phyloP scores from a whole-genome alignment of 2,888 invertebrate species.

The Hymenopus coronatus region DNA sequence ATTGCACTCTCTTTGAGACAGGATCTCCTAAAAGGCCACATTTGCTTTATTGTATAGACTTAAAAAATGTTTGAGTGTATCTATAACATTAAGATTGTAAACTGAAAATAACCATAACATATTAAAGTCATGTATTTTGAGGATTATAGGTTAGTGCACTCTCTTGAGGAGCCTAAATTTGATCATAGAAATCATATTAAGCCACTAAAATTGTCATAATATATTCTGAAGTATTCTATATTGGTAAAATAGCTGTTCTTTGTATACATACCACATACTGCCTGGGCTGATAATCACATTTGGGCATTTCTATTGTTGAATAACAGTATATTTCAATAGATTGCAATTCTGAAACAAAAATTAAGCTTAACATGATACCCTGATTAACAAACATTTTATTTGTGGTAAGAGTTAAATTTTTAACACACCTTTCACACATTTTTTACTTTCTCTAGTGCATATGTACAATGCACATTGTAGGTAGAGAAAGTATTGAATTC shows the following conservation, averaged over 20 bases:
- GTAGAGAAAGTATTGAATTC: no score
- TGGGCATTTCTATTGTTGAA: slow-evolving; percentile 23
- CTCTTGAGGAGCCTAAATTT: no score
- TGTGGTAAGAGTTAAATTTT: background rate
- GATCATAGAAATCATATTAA: no score
- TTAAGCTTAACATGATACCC: background rate
- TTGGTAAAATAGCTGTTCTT: background rate
- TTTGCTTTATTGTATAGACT: no score
- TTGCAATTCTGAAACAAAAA: background rate
- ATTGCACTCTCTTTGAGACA: no score
- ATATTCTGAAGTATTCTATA: background rate
- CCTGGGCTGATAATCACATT: slow-evolving; percentile 14
- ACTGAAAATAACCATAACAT: background rate
- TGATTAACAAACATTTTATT: background rate
- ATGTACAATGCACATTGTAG: no score
- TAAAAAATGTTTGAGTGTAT: no score
- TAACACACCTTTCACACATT: background rate
- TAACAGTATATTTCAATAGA: background rate
- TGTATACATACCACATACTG: slow-evolving; percentile 16
- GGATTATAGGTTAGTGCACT: background rate
- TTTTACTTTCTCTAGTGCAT: no score
- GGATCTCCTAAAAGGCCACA: no score
- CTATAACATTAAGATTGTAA: background rate
- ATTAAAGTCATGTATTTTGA: background rate
- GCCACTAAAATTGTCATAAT: no score